Conservation (phyloP, 2,113 vertebrate species). For the Callospermophilus lateralis region DNA sequence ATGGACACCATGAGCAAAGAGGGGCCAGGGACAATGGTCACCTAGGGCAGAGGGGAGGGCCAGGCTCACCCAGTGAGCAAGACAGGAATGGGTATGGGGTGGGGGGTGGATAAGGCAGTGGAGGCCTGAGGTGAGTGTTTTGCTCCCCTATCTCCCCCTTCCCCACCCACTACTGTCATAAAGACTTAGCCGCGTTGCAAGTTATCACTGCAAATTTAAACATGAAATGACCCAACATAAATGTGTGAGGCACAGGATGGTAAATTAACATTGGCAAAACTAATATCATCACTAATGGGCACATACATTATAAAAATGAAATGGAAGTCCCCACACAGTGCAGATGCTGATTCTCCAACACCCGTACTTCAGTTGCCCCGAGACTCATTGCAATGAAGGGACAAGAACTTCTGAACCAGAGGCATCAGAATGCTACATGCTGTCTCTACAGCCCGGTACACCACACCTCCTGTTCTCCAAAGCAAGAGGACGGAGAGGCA, state of each 20-base stretch:
- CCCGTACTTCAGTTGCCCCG: fast-evolving
- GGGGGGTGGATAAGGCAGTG: not conserved
- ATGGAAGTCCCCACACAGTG: not conserved
- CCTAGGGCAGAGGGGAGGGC: not conserved
- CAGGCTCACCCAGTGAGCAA: not conserved
- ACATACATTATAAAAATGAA: slow-evolving; percentile 9
- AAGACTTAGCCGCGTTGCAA: not conserved
- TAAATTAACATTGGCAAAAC: not conserved
- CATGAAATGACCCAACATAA: not conserved
- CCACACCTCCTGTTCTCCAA: not conserved
- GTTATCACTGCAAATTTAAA: not conserved
- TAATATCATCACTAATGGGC: not conserved
- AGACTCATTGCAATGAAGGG: not conserved
- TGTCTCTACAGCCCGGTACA: fast-evolving
- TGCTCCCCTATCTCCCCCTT: not conserved
- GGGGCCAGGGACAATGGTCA: not conserved
- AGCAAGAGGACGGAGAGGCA: not conserved
- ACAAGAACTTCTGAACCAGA: not conserved
- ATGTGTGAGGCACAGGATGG: not conserved
- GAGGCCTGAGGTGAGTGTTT: not conserved
- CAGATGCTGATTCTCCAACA: not conserved
- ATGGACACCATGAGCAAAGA: not conserved
- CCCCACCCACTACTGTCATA: not conserved
- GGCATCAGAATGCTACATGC: fast-evolving
- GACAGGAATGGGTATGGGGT: not conserved